These are phyloP conservation scores for Anthopleura xanthogrammica DNA, from an alignment of 92 coral and sea anemone species.

Conservation along the genomic window DNA sequence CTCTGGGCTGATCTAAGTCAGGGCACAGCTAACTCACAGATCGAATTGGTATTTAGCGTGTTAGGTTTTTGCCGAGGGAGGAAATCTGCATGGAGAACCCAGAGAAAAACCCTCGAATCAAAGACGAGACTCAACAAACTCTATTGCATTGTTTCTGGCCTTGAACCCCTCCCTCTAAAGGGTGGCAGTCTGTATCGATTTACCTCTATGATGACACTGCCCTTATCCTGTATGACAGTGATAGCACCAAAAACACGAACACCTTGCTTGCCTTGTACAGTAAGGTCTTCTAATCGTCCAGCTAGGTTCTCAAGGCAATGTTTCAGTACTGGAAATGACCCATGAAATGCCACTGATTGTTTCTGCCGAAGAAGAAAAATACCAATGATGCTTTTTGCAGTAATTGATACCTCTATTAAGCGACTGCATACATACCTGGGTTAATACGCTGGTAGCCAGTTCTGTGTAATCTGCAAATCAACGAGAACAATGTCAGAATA, in stretches of 20 bases:
- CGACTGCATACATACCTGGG: constrained; percentile 58
- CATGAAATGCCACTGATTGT: constrained; percentile 91
- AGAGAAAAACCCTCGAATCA: too few species aligned
- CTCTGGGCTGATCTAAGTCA: too few species aligned
- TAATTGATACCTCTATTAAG: too few species aligned
- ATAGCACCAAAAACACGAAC: constrained; percentile 80
- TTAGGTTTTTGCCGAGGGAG: too few species aligned
- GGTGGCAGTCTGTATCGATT: neutral
- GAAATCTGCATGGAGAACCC: too few species aligned
- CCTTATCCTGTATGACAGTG: constrained; percentile 76
- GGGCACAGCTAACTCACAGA: too few species aligned
- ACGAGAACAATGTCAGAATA: neutral
- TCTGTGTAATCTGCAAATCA: constrained; percentile 81
- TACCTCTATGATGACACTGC: constrained; percentile 87
- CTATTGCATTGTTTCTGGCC: too few species aligned
- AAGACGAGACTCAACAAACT: too few species aligned
- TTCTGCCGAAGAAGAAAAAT: constrained; percentile 34
- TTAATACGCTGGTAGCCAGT: constrained; percentile 88
- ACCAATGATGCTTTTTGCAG: neutral
- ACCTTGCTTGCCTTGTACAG: constrained; percentile 65
- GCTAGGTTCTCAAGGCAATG: constrained; percentile 91
- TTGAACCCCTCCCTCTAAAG: too few species aligned
- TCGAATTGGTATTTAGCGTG: too few species aligned
- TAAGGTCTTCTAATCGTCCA: constrained; percentile 79
- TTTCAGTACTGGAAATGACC: constrained; percentile 87